A percentile compares a stretch with the other conserved stretches of the same genome.
These are phyloP conservation scores for Clamator glandarius DNA, from an alignment of 2,797 vertebrate species.

Conservation along the genomic window DNA sequence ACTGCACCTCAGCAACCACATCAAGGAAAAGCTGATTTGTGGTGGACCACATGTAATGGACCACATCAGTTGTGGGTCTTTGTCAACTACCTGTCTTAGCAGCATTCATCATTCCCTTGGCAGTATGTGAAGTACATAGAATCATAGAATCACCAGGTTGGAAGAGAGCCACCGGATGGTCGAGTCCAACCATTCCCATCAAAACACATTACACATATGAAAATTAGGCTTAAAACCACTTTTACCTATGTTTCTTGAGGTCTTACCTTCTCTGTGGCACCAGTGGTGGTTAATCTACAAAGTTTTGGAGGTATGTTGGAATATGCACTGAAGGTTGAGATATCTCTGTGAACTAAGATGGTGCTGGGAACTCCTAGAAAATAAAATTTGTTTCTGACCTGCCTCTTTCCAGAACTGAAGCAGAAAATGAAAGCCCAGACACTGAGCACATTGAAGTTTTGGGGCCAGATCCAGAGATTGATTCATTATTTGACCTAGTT, in stretches of 20 bases:
- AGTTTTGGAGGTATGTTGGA: accelerated
- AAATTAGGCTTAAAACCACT: background rate
- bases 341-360: background rate
- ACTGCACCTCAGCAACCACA: accelerated
- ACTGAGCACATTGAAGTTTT: accelerated
- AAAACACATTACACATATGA: background rate
- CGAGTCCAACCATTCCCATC: too few relatives aligned
- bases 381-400: background rate
- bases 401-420: background rate
- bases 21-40: accelerated
- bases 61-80: background rate
- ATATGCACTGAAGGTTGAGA: background rate
- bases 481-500: background rate
- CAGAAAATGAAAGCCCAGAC: background rate
- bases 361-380: background rate
- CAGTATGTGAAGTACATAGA: background rate
- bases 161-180: too few relatives aligned
- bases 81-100: background rate
- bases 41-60: background rate
- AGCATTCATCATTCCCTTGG: background rate
- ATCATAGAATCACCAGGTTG: too few relatives aligned
- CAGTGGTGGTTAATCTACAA: background rate
- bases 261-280: background rate
- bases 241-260: background rate
- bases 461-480: background rate